Base-by-base conservation (phyloP, 2,113 vertebrate species). In the Dunckerocampus dactyliophorus region DNA sequence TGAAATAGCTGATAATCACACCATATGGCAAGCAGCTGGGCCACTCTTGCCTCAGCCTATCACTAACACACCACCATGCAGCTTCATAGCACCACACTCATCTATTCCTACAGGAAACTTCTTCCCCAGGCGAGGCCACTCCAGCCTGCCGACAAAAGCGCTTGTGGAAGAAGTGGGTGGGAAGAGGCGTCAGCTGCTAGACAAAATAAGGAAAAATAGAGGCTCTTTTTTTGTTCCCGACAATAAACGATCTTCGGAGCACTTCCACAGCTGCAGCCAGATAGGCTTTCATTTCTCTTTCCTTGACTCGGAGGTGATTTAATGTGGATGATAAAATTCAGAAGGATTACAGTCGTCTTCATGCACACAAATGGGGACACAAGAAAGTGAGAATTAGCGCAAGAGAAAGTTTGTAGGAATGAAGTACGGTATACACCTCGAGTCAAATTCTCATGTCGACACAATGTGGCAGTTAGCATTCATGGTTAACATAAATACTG, bases 171-270 rank as follows among this genome's bases (percentile, higher is more conserved):
- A 75, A 82, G 80, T 79, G 73, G 82, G 85, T 65, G 80, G 79
- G 64, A 71, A 82, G 66, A 84, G 82, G 82, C 81, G 74, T 88
- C 82, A 86, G 84, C 81, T 84, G 78, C 83, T 82, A 81, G 81
- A 85, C 84, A 87, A 87, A 86, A 86, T 82, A 81, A 82, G 83
- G 85, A 84, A 55, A 54, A 49, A 52, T 34, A 54, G 34, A 55
- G 34, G 10, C 73, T 71, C 76, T 79, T 73, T 82, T 81, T 85
- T 86, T 84, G 82, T 81, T 76, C 81, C 76, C 56, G 63, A 87
- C 80, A 85, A 86, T 84, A 82, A 87, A 77, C 62, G 71, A 71
- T 86, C 77, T 72, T 71, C 56, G 75, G 73, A 82, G 84, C 75
- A 65, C 73, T 69, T 76, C 80, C 76, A 77, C 85, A 87, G 84